phyloP scores from a whole-genome alignment of 2,113 vertebrate genomes.

The Junco hyemalis region DNA sequence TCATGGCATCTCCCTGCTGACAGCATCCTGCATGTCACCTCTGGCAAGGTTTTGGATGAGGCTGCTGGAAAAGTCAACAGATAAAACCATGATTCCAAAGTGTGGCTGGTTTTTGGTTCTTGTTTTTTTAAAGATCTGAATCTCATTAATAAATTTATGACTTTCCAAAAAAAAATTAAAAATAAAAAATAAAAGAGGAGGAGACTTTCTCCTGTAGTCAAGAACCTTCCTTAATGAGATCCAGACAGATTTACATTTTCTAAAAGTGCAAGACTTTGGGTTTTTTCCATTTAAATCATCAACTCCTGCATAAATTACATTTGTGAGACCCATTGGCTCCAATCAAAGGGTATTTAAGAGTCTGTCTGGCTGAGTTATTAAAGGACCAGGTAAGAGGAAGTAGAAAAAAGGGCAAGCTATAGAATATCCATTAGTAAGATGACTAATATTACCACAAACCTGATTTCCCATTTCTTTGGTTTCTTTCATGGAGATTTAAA shows the following conservation, averaged over 20 bases:
- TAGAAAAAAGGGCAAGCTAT: constrained; percentile 29
- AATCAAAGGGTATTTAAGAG: constrained; percentile 14
- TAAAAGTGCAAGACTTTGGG: not conserved
- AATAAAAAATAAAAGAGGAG: too few species aligned
- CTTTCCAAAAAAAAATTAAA: not conserved
- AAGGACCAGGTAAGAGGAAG: constrained; percentile 38
- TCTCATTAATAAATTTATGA: not conserved
- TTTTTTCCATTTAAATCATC: constrained; percentile 19
- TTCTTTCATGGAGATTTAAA: constrained; percentile 20
- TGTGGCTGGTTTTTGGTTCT: too few species aligned
- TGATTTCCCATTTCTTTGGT: constrained; percentile 13
- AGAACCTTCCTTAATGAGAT: constrained; percentile 27
- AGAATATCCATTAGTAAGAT: constrained; percentile 38
- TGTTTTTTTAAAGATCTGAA: not conserved
- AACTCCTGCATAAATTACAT: constrained; percentile 36
- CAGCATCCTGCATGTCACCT: not conserved
- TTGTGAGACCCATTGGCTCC: constrained; percentile 43
- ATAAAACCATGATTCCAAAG: not conserved
- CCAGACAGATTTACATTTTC: constrained; percentile 34
- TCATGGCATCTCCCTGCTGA: not conserved
- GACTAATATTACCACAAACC: constrained; percentile 19
- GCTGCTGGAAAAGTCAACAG: not conserved
- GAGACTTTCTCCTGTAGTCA: not conserved
- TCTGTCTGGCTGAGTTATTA: constrained; percentile 32
- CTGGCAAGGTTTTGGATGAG: not conserved